phyloP scores from a whole-genome alignment of 2,113 vertebrate species.

The Prionailurus bengalensis region DNA sequence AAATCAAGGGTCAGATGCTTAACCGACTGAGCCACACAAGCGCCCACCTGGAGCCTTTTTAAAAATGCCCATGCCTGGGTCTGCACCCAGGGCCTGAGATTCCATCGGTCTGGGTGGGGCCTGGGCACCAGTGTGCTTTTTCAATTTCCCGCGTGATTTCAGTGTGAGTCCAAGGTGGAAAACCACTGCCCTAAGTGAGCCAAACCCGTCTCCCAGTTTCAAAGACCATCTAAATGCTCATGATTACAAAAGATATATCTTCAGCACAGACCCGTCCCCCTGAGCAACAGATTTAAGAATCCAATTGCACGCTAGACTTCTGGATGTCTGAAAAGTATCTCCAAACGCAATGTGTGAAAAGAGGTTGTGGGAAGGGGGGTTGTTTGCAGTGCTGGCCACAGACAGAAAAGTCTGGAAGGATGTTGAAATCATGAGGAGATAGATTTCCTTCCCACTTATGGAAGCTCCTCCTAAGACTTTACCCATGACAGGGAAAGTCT shows the following conservation, averaged over 20 bases:
- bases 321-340: not conserved
- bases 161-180: not conserved
- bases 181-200: not conserved
- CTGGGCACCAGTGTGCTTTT: not conserved
- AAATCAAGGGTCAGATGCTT: too few species aligned
- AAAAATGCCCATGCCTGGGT: not conserved
- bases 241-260: not conserved
- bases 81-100: not conserved
- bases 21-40: too few species aligned
- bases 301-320: not conserved
- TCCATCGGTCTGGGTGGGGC: not conserved
- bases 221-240: not conserved
- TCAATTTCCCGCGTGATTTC: not conserved
- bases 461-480: not conserved
- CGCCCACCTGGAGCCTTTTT: not conserved
- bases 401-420: not conserved
- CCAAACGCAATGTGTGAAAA: not conserved
- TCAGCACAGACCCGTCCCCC: not conserved
- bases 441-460: not conserved
- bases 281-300: slow-evolving; percentile 15
- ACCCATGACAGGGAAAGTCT: not conserved
- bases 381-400: not conserved
- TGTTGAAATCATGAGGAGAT: not conserved
- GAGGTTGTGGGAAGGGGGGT: not conserved
- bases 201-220: not conserved